Evolutionary conservation across 2,797 vertebrate genomes (phyloP).

Genomic region (Crocidura indochinensis): DNA sequence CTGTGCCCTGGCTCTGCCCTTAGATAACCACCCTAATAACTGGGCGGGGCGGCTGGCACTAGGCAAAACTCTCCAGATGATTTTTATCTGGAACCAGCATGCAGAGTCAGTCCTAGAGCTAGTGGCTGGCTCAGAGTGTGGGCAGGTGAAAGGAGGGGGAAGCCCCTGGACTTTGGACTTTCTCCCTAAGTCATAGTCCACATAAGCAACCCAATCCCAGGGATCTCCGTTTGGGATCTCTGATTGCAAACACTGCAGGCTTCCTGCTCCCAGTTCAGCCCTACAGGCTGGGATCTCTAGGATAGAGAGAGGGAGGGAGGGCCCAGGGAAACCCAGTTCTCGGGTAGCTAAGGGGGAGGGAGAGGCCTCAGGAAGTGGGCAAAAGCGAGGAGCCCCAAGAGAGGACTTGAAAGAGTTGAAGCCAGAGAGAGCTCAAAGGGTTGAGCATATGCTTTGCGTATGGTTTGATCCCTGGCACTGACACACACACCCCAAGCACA

Average conservation of each 20-base stretch:
- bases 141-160: too few relatives aligned
- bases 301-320: not conserved
- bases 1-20: constrained; percentile 24
- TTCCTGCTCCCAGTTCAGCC: not conserved
- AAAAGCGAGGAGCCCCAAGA: not conserved
- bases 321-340: not conserved
- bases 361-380: not conserved
- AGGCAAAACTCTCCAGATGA: constrained; percentile 35
- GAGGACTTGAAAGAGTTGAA: not conserved
- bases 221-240: not conserved
- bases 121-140: too few relatives aligned
- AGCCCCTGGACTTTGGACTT: constrained; percentile 63
- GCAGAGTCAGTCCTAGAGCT: not conserved
- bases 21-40: not conserved
- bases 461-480: too few relatives aligned
- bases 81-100: constrained; percentile 34
- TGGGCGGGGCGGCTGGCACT: constrained; percentile 16
- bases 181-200: constrained; percentile 41
- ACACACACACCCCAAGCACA: too few relatives aligned
- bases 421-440: too few relatives aligned
- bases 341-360: not conserved
- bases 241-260: not conserved
- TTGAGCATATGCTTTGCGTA: too few relatives aligned
- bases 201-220: not conserved
- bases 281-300: not conserved